Evolutionary conservation across 2,888 invertebrate species (phyloP), one percentile per base, ranked within the genome.

Genomic region (Lampropteryx suffumata): DNA sequence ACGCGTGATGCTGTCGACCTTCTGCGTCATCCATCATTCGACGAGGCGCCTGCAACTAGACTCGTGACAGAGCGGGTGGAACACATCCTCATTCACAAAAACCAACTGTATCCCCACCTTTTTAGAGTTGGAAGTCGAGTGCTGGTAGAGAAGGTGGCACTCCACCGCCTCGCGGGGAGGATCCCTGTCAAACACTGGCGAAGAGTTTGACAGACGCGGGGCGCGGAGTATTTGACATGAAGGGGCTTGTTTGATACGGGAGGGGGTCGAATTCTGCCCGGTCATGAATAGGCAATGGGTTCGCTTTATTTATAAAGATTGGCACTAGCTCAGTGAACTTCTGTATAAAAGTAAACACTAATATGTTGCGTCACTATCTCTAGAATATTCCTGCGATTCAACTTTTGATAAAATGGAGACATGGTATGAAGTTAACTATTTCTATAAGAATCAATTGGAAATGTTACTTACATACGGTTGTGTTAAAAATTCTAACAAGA

Each of bases 181-280:
- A 85, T 87, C 88, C 88, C 86, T 89, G 89, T 89, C 89, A 90
- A 90, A 89, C 86, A 84, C 83, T 87, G 84, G 83, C 87, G 89
- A 88, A 90, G 88, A 89, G 89, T 90, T 90, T 90, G 90, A 90
- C 89, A 89, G 90, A 86, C 89, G 88, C 87, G 87, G 89, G 88
- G 89, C 82, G 87, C 84, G 84, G 88, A 88, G 90, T 86, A 85
- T 90, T 90, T 89, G 90, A 90, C 90, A 86, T 89, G 89, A 89
- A 89, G 90, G 90, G 90, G 88, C 89, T 87, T 86, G 88, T 88
- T 89, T 89, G 88, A 89, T 88, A 86, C 88, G 84, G 87, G 79
- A 80, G 82, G 79, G 82, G 80, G 79, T 67, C 62, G 65, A 87
- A 89, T 86, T 89, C 79, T 86, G 88, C 88, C 24, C 84, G 85